These are phyloP conservation scores for Octopus bimaculoides DNA, from an alignment of 1,140 invertebrate species.

Conservation along the genomic window DNA sequence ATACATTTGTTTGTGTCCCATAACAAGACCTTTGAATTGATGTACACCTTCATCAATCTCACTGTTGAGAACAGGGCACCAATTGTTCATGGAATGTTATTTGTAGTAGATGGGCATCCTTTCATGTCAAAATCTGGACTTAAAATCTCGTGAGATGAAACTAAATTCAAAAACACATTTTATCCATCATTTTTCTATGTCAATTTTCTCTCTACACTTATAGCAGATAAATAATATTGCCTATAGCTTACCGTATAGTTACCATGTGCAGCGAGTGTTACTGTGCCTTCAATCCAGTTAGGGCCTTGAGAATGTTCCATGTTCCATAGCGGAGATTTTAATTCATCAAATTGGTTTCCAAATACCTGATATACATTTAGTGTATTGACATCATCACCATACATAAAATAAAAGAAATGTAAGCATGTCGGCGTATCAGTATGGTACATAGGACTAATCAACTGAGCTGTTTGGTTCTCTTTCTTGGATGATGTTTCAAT, in stretches of 20 bases:
- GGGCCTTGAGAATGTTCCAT: slow-evolving; percentile 43
- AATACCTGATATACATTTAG: slow-evolving; percentile 36
- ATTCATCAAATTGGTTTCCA: neutral
- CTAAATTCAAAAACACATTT: no score
- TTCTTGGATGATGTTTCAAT: slow-evolving; percentile 36
- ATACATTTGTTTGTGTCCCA: no score
- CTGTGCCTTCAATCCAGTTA: slow-evolving; percentile 42
- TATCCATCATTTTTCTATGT: no score
- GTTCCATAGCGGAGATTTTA: slow-evolving; percentile 31
- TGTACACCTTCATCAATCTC: no score
- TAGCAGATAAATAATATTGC: no score
- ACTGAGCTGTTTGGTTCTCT: slow-evolving; percentile 30
- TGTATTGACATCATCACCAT: slow-evolving; percentile 37
- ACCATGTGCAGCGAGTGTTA: slow-evolving; percentile 28
- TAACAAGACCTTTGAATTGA: no score
- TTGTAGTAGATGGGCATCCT: no score
- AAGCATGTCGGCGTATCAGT: slow-evolving; percentile 27
- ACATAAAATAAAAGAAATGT: slow-evolving; percentile 50
- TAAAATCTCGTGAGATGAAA: no score
- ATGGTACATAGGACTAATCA: slow-evolving; percentile 21
- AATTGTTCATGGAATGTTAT: no score
- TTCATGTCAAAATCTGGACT: no score
- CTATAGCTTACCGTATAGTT: slow-evolving; percentile 33
- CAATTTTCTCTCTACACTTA: no score
- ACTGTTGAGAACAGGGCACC: no score